Base-by-base conservation (phyloP, 2,888 invertebrate genomes). In the Hirudinaria manillensis region DNA sequence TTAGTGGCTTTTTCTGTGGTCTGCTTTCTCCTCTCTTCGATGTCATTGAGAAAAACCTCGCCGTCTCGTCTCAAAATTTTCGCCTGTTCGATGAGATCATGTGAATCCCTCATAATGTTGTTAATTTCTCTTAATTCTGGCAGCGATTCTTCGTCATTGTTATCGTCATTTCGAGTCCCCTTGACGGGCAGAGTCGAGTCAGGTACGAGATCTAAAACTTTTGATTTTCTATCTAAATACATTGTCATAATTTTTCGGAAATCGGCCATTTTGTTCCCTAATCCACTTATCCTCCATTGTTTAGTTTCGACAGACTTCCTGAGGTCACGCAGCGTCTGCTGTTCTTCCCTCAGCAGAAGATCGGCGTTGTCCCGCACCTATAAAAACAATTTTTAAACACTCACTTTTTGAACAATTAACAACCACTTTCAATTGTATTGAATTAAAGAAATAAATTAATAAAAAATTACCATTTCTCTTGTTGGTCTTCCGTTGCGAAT, bases 181-280 rank as follows among this genome's bases (percentile, higher is more conserved):
- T 45, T 45, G 1, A 16, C 4, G 3, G 45, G 29, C 13, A 61
- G 61, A 2, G 61, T 61, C 29, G 61, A 61, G 61, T 61, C 61
- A 19, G 61, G 61, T 7, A 61, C 61, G 61, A 61, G 61, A 61
- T 61, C 61, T 24, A 61, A 29, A 24, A 61, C 24, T 61, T 61
- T 61, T 24, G 61, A 61, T 61, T 61, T 61, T 61, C 61, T 61
- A 10, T 61, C 61, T 61, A 61, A 61, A 29, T 61, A 61, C 61
- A 29, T 61, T 4, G 61, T 61, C 61, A 61, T 7, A 29, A 61
- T 61, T 61, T 61, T 61, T 19, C 61, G 24, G 10, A 61, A 29
- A 61, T 61, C 29, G 24, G 61, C 61, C 61, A 61, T 1, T 29
- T 61, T 24, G 29, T 61, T 29, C 10, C 24, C 61, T 27, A 24